Base-by-base conservation (phyloP, 1,140 invertebrate genomes). In the Mizuhopecten yessoensis region DNA sequence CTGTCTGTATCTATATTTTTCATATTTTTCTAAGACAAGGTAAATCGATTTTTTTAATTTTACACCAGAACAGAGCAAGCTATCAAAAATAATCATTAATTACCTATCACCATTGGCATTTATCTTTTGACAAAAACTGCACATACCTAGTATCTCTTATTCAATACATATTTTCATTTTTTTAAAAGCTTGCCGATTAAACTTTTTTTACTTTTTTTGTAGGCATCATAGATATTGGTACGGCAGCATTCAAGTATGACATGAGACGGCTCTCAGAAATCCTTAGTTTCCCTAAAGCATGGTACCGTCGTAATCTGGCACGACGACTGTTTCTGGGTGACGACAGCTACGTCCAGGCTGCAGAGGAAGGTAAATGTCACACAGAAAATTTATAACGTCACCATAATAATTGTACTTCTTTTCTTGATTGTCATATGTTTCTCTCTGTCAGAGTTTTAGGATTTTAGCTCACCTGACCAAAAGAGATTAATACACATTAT, bases 201-300 rank as follows among this genome's bases (percentile, higher is more conserved):
- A n/a, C n/a, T n/a, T n/a, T n/a, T n/a, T n/a, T n/a, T n/a, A n/a
- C n/a, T n/a, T n/a, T n/a, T n/a, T n/a, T n/a, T 39, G 13, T 39
- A 75, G 57, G 57, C 5, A 75, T 75, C 57, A 75, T 99, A 94
- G 99, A 99, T 96, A 99, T 99, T 95, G 99, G 99, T 36, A 99
- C 98, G n/a, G 99, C 99, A 34, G 99, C 98, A 33, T 99, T 99
- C 96, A 99, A 99, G 95, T 99, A 99, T 96, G 99, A 99, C 96
- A 99, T 99, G 99, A 97, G 99, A 88, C 97, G 99, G n/a, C 96
- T 99, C 90, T 99, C 98, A 0, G 99, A 99, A 97, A 99, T 99
- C 94, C 96, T 99, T 57, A 98, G 99, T 9, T 99, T 99, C 95
- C 99, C 99, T 0, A 99, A 99, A 97, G 99, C 99, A 5, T 99